Conservation (phyloP, 2,113 vertebrate genomes). For the Tringa solitaria region DNA sequence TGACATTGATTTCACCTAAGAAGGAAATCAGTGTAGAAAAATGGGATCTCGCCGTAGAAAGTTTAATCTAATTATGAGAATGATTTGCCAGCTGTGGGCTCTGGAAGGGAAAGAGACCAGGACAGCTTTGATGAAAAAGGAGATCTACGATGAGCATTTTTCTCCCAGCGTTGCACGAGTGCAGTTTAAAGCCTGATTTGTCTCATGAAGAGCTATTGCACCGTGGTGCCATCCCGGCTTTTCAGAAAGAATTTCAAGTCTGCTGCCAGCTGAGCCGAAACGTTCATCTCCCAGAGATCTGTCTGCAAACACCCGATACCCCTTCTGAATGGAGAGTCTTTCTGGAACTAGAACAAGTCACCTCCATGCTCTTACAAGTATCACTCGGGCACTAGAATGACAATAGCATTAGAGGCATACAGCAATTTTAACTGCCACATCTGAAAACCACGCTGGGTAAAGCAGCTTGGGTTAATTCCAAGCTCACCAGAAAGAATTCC, state of each 20-base stretch:
- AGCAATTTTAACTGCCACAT: background rate
- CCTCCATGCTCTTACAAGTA: background rate
- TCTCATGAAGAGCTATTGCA: background rate
- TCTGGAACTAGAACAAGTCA: background rate
- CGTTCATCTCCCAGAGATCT: background rate
- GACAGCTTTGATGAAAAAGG: background rate
- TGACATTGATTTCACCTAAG: constrained; percentile 68
- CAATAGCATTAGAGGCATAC: background rate
- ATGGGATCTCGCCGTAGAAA: constrained; percentile 4
- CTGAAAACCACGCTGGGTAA: too few species aligned
- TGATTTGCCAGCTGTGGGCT: constrained; percentile 1
- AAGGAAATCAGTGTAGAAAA: constrained; percentile 40
- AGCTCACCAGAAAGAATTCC: background rate
- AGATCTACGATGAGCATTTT: background rate
- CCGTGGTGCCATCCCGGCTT: background rate
- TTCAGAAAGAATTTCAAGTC: background rate
- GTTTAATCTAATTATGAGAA: constrained; percentile 27
- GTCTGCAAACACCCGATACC: background rate
- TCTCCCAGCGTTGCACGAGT: background rate
- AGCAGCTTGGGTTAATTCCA: background rate
- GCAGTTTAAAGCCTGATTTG: background rate
- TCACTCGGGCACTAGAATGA: background rate
- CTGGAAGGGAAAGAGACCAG: background rate
- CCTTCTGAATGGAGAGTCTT: background rate
- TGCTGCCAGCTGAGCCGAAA: background rate